Evolutionary conservation across 64 coral and sea anemone genomes (phyloP).

Genomic region (Cladopsammia gracilis): DNA sequence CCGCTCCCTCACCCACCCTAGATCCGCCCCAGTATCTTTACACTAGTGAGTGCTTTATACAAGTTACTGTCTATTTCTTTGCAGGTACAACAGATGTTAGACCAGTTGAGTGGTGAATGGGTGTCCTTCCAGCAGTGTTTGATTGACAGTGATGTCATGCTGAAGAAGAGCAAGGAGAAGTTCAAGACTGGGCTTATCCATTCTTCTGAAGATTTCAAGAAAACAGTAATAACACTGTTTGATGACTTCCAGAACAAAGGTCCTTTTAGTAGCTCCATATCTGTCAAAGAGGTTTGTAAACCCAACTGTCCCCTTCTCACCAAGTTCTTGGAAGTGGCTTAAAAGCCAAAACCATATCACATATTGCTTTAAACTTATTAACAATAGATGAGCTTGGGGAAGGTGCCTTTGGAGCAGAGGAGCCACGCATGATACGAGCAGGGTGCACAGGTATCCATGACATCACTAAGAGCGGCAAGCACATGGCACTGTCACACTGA

Average conservation of each 20-base stretch:
- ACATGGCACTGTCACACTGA: too few relatives aligned
- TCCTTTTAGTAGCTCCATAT: slow-evolving; percentile 85
- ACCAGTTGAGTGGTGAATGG: slow-evolving; percentile 94
- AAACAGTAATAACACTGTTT: slow-evolving; percentile 87
- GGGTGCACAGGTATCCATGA: too few relatives aligned
- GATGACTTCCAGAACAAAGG: slow-evolving; percentile 95
- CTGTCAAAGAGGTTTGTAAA: slow-evolving; percentile 82
- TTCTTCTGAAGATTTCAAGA: slow-evolving; percentile 99
- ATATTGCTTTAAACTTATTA: too few relatives aligned
- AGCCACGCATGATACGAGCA: too few relatives aligned
- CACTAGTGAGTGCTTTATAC: background rate
- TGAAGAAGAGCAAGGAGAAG: slow-evolving; percentile 99
- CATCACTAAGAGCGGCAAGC: too few relatives aligned
- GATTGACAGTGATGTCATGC: slow-evolving; percentile 96
- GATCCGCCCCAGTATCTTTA: too few relatives aligned
- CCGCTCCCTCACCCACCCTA: too few relatives aligned
- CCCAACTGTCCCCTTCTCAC: background rate
- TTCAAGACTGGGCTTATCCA: slow-evolving; percentile 96
- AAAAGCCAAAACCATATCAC: too few relatives aligned
- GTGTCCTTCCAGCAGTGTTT: slow-evolving; percentile 97
- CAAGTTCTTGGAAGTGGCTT: background rate
- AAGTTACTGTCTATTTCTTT: background rate
- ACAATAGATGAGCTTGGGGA: too few relatives aligned
- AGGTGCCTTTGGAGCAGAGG: too few relatives aligned
- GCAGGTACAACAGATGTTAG: slow-evolving; percentile 95